Evolutionary conservation across 1,140 invertebrate genomes (phyloP).

Genomic region (Metopolophium dirhodum): DNA sequence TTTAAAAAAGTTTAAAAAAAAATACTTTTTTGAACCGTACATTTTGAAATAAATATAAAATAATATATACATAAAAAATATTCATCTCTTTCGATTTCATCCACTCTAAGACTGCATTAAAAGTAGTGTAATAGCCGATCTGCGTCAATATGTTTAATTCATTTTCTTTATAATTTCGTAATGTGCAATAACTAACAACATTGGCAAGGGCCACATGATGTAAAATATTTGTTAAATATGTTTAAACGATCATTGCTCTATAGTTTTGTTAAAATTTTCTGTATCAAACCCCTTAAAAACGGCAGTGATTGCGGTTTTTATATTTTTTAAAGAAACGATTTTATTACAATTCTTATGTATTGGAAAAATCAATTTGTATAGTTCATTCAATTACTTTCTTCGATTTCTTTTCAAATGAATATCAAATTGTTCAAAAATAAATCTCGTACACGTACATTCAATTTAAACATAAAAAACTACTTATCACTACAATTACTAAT

Average conservation of each 20-base stretch:
- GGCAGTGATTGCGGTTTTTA: neutral
- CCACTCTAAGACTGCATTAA: neutral
- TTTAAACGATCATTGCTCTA: neutral
- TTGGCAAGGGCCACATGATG: neutral
- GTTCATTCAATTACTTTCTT: neutral
- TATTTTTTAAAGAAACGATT: neutral
- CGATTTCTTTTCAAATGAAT: neutral
- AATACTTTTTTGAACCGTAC: too few species aligned
- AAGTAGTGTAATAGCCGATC: neutral
- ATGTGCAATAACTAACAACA: neutral
- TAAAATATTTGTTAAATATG: neutral
- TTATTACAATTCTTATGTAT: neutral
- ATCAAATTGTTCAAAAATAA: neutral
- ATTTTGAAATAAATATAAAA: too few species aligned
- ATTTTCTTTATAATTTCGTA: neutral
- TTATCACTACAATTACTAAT: neutral
- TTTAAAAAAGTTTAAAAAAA: too few species aligned
- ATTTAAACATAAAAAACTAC: neutral
- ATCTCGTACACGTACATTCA: neutral
- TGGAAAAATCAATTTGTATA: neutral
- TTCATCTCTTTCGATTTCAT: neutral
- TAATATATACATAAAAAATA: neutral
- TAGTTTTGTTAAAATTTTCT: neutral
- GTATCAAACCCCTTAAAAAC: neutral
- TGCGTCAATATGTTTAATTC: neutral